phyloP scores from a whole-genome alignment of 2,888 invertebrate species.

The Dastarcus helophoroides region DNA sequence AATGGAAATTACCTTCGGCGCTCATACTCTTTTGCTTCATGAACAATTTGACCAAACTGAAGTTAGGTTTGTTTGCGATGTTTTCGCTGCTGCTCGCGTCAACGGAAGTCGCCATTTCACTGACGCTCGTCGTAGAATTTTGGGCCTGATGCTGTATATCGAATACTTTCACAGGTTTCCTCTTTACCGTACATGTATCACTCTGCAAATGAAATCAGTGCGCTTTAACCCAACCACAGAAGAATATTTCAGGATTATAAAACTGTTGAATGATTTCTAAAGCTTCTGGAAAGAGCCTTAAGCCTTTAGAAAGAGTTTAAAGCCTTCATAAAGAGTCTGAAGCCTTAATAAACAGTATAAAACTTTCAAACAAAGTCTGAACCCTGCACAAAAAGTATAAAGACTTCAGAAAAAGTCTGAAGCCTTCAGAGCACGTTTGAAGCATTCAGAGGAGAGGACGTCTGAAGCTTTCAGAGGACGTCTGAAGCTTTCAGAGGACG shows the following conservation, averaged over 20 bases:
- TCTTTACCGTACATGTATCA: slow-evolving; percentile 27
- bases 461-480: too few relatives aligned
- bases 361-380: too few relatives aligned
- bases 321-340: too few relatives aligned
- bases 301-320: slow-evolving; percentile 4
- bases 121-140: slow-evolving; percentile 29
- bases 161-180: slow-evolving; percentile 34
- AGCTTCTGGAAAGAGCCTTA: slow-evolving; percentile 2
- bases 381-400: too few relatives aligned
- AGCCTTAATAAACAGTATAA: too few relatives aligned
- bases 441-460: too few relatives aligned
- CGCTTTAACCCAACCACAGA: too few relatives aligned
- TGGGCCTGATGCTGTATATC: slow-evolving; percentile 36
- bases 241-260: too few relatives aligned
- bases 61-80: slow-evolving; percentile 45
- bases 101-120: slow-evolving; percentile 37
- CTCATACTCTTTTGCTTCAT: slow-evolving; percentile 83
- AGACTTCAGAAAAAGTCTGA: too few relatives aligned
- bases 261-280: too few relatives aligned
- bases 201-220: slow-evolving; percentile 20
- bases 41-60: slow-evolving; percentile 76
- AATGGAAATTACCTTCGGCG: slow-evolving; percentile 49
- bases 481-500: too few relatives aligned
- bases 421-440: too few relatives aligned
- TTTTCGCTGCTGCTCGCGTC: slow-evolving; percentile 29